phyloP scores from a whole-genome alignment of 2,888 invertebrate species.

The Limnephilus lunatus region DNA sequence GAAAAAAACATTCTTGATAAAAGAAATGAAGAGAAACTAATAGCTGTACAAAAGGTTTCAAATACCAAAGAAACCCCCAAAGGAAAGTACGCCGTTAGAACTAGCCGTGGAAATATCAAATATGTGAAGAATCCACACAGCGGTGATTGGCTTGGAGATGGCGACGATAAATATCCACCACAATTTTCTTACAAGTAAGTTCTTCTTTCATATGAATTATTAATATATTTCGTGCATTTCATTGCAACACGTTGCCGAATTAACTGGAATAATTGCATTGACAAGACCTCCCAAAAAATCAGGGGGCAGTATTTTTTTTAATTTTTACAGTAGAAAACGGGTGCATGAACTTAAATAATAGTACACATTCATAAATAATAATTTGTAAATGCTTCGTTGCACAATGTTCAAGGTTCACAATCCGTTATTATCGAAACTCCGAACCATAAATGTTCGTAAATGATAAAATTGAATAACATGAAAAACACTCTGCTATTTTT shows the following conservation, averaged over 20 bases:
- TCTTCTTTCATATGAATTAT: neutral
- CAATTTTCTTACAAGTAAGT: conserved; percentile 63
- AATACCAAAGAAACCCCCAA: neutral
- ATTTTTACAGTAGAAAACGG: neutral
- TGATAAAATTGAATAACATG: neutral
- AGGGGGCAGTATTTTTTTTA: too few species aligned
- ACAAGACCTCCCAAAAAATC: neutral
- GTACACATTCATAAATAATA: neutral
- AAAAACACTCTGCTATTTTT: neutral
- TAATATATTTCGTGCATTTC: neutral
- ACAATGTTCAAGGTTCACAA: neutral
- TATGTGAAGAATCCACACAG: conserved; percentile 46
- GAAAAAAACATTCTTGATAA: neutral
- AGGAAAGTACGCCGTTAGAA: conserved; percentile 6
- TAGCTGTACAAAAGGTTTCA: neutral
- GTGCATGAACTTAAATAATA: neutral
- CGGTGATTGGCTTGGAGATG: conserved; percentile 31
- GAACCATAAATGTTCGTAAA: neutral
- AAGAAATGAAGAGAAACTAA: neutral
- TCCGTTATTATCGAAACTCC: neutral
- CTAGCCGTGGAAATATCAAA: conserved; percentile 48
- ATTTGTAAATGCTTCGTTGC: neutral
- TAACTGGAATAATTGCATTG: neutral
- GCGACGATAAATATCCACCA: conserved; percentile 50
- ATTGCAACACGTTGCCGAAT: too few species aligned